Conservation (phyloP, 2,113 vertebrate species). For the Parotia lawesii region DNA sequence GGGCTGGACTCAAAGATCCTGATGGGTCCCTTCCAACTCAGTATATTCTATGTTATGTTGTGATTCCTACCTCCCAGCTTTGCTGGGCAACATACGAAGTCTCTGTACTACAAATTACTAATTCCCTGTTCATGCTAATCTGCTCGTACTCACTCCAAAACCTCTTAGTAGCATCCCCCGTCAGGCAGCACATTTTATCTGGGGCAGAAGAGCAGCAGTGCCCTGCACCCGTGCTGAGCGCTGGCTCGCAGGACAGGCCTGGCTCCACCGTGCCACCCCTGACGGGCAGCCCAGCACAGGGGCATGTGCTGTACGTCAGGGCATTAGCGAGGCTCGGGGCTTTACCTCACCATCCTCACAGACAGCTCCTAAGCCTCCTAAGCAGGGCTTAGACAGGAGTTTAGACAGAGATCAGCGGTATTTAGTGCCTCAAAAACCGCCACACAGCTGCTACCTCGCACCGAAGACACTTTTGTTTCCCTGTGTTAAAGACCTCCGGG, state of each 20-base stretch:
- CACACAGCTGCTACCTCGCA: background rate
- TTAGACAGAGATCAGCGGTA: background rate
- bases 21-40: background rate
- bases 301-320: accelerated
- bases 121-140: background rate
- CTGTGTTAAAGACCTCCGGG: accelerated
- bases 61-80: background rate
- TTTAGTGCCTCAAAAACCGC: background rate
- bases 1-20: background rate
- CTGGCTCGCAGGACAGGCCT: background rate
- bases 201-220: background rate
- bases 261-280: accelerated
- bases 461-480: background rate
- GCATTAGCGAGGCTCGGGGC: background rate
- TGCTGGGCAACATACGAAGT: background rate
- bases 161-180: background rate
- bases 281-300: accelerated
- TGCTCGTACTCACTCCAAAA: background rate
- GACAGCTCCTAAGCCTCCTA: background rate
- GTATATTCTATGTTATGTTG: background rate
- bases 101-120: background rate
- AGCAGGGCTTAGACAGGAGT: background rate
- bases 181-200: background rate
- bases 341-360: background rate
- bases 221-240: accelerated